Percentiles rank a stretch among this genome's conserved stretches.
Evolutionary conservation across 2,797 vertebrate species (phyloP).

Genomic region (Neomorphus geoffroyi): DNA sequence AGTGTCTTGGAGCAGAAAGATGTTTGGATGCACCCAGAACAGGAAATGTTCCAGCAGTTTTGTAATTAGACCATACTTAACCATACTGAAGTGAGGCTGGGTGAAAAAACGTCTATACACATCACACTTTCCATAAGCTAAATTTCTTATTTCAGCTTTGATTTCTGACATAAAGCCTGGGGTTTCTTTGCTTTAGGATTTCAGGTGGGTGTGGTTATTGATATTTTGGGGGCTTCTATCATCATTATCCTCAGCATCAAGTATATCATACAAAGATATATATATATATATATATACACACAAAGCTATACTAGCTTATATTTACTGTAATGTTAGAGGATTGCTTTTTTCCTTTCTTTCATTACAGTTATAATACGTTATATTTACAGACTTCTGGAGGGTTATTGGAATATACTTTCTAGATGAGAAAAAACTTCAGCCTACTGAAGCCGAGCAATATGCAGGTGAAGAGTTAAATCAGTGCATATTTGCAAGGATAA

Average conservation of each 20-base stretch:
- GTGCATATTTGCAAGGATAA: not conserved
- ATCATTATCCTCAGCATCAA: not conserved
- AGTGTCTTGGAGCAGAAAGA: not conserved
- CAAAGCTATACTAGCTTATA: no score
- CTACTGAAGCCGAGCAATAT: not conserved
- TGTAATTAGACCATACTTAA: not conserved
- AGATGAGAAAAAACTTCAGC: not conserved
- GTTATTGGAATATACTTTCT: not conserved
- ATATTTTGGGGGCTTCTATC: not conserved
- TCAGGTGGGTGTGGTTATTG: not conserved
- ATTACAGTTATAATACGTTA: not conserved
- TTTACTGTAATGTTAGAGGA: not conserved
- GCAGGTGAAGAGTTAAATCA: constrained; percentile 16
- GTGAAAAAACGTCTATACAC: not conserved
- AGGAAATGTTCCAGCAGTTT: not conserved
- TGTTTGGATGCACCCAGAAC: not conserved
- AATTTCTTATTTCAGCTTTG: not conserved
- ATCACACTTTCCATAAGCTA: not conserved
- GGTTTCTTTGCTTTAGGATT: not conserved
- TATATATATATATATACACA: no score
- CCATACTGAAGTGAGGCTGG: not conserved
- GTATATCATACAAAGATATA: not conserved
- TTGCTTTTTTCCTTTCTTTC: not conserved
- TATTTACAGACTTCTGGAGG: not conserved
- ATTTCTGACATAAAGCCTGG: not conserved